Percentiles rank a stretch among this genome's conserved stretches.
These are phyloP conservation scores for Mellivora capensis DNA, from an alignment of 2,113 vertebrate genomes.

Conservation along the genomic window DNA sequence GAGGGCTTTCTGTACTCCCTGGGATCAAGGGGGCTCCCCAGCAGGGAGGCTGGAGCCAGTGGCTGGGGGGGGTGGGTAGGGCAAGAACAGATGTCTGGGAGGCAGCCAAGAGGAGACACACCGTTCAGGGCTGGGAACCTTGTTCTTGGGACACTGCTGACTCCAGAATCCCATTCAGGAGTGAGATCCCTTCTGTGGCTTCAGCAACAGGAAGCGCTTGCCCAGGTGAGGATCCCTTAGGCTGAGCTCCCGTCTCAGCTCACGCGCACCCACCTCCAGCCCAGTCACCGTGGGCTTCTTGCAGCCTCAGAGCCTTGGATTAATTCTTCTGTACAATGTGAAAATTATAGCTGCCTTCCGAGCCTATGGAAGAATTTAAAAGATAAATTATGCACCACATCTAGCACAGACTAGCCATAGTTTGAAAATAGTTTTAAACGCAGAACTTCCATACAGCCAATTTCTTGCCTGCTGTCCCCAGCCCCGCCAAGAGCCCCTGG, in stretches of 20 bases:
- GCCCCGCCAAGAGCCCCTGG: neutral
- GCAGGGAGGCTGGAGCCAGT: neutral
- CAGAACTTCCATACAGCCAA: neutral
- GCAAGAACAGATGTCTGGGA: neutral
- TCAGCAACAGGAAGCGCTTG: neutral
- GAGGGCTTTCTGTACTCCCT: neutral
- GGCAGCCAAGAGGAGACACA: neutral
- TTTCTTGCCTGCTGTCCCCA: neutral
- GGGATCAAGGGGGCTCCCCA: neutral
- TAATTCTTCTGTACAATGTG: neutral
- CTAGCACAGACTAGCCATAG: neutral
- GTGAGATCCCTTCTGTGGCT: neutral
- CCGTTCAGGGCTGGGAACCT: neutral
- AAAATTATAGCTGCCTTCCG: neutral
- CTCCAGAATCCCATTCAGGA: neutral
- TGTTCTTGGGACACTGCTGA: neutral
- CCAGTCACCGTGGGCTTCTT: neutral
- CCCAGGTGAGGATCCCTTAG: neutral
- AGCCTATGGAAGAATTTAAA: neutral
- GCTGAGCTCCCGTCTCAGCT: neutral
- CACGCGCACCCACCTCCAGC: neutral
- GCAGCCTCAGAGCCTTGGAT: neutral
- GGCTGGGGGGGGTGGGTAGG: fast-evolving
- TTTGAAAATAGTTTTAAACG: neutral
- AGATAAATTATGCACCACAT: neutral